Conservation (phyloP, 2,888 invertebrate genomes). For the Vandiemenella viatica region DNA sequence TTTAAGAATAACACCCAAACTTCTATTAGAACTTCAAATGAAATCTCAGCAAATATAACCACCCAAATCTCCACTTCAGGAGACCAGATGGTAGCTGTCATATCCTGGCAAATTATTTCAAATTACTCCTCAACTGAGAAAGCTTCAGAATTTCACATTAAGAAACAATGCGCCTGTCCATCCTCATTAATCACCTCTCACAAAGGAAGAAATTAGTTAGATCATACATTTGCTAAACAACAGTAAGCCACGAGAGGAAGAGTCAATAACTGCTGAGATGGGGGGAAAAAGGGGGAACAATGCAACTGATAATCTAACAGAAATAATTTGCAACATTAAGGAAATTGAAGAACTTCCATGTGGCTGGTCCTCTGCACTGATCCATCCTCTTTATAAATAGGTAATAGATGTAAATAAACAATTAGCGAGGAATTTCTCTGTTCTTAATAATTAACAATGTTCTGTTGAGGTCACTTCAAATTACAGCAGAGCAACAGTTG, state of each 20-base stretch:
- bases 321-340: background rate
- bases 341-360: background rate
- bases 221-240: no score
- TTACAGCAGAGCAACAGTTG: background rate
- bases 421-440: background rate
- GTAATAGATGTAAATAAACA: background rate
- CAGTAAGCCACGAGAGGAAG: background rate
- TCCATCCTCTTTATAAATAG: background rate
- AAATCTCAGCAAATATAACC: no score
- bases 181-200: background rate
- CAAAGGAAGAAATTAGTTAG: background rate
- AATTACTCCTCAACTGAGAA: no score
- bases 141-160: background rate
- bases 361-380: background rate
- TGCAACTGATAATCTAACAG: background rate
- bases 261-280: background rate
- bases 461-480: background rate
- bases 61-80: no score
- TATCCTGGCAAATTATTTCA: no score
- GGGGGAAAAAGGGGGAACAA: background rate
- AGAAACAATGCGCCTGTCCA: background rate
- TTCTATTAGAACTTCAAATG: no score
- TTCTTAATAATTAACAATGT: background rate
- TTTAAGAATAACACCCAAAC: no score
- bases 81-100: no score